phyloP scores from a whole-genome alignment of 2,797 vertebrate species.

The Ptychobarbus kaznakovi region DNA sequence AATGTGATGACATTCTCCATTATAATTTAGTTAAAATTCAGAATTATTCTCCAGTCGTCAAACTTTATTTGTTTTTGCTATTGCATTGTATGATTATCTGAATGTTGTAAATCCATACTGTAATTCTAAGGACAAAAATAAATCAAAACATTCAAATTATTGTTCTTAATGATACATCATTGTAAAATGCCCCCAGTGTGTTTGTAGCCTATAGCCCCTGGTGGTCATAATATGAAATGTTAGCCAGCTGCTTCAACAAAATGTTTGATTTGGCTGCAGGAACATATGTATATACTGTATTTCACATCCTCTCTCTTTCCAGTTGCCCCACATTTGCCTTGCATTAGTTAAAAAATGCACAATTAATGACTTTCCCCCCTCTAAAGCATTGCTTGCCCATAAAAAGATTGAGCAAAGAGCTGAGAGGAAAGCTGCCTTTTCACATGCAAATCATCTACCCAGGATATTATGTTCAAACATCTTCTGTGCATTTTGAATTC shows the following conservation, averaged over 20 bases:
- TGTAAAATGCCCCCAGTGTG: conserved; percentile 38
- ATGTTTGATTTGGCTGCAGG: conserved; percentile 42
- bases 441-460: conserved; percentile 51
- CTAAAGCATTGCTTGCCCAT: background rate
- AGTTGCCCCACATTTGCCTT: background rate
- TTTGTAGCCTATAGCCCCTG: conserved; percentile 52
- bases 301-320: background rate
- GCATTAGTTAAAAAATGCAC: background rate
- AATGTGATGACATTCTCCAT: background rate
- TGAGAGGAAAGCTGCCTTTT: conserved; percentile 44
- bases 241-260: conserved; percentile 28
- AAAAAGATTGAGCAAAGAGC: background rate
- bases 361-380: background rate
- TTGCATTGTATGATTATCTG: background rate
- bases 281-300: background rate
- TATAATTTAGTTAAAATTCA: background rate
- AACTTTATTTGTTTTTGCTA: background rate
- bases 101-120: background rate
- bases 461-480: background rate
- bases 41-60: background rate
- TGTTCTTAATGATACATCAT: conserved; percentile 36
- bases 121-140: background rate
- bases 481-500: background rate
- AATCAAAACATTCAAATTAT: conserved; percentile 6
- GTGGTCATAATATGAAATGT: conserved; percentile 54